Percentiles rank a stretch among this genome's conserved stretches.
These are phyloP conservation scores for Himalopsyche anomala DNA, from an alignment of 2,888 invertebrate genomes.

Conservation along the genomic window DNA sequence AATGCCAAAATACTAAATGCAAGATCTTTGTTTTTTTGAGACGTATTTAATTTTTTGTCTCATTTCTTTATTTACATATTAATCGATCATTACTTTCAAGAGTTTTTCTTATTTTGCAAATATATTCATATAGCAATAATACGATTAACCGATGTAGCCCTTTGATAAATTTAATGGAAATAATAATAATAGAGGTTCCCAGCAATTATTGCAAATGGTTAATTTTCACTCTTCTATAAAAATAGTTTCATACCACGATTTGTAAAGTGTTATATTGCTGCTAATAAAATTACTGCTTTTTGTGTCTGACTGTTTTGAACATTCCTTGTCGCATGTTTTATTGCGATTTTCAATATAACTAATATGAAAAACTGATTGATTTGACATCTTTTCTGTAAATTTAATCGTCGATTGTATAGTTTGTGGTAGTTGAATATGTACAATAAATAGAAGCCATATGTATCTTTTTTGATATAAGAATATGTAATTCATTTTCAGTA, in stretches of 20 bases:
- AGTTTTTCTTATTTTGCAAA: slow-evolving; percentile 8
- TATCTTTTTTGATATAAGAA: neutral
- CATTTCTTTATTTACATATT: neutral
- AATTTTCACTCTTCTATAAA: neutral
- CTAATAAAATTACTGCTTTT: neutral
- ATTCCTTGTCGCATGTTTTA: neutral
- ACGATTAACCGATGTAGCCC: slow-evolving; percentile 9
- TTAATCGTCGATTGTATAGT: neutral
- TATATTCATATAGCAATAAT: slow-evolving; percentile 34
- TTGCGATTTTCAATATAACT: neutral
- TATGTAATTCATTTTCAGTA: neutral
- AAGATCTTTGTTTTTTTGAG: neutral
- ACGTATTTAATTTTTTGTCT: neutral
- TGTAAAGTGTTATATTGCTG: neutral
- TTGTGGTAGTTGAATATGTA: neutral
- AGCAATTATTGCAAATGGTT: neutral
- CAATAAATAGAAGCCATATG: neutral
- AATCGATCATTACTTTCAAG: neutral
- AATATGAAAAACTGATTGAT: neutral
- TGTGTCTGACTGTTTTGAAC: neutral
- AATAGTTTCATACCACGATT: neutral
- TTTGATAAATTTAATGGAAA: neutral
- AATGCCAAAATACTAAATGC: neutral
- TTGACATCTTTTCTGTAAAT: neutral
- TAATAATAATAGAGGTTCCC: neutral